Evolutionary conservation across 2,797 vertebrate genomes (phyloP).

Genomic region (Chelidonichthys spinosus): DNA sequence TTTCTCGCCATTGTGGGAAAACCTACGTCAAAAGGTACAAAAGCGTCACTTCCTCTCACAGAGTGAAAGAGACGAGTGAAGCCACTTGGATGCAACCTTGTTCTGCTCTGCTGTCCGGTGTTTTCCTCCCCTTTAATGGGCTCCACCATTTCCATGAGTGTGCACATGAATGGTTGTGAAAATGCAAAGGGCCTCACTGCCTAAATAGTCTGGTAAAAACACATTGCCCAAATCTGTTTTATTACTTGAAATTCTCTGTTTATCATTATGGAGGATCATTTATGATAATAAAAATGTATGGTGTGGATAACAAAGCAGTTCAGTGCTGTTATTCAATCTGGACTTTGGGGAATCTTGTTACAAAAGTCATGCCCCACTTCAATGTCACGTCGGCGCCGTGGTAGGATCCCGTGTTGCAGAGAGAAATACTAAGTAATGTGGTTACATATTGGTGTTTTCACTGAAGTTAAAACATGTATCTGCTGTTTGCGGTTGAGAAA

Average conservation of each 20-base stretch:
- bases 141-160: conserved; percentile 48
- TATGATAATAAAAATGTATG: conserved; percentile 70
- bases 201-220: conserved; percentile 22
- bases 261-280: conserved; percentile 35
- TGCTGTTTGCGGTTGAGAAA: background rate
- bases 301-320: conserved; percentile 38
- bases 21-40: background rate
- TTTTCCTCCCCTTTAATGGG: conserved; percentile 40
- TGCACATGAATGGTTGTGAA: conserved; percentile 20
- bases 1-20: background rate
- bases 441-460: background rate
- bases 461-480: background rate
- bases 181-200: conserved; percentile 55
- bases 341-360: background rate
- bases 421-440: background rate
- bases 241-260: conserved; percentile 63
- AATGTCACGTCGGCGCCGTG: conserved; percentile 37
- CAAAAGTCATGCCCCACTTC: conserved; percentile 24
- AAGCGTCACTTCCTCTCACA: background rate
- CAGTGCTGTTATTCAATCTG: conserved; percentile 9
- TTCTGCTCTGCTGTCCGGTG: conserved; percentile 9
- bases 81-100: background rate
- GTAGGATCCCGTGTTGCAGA: conserved; percentile 52
- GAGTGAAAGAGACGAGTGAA: conserved; percentile 1
- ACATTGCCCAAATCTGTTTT: conserved; percentile 13